A percentile compares a stretch with the other conserved stretches of the same genome.
These are phyloP conservation scores for Grallaria varia DNA, from an alignment of 2,113 vertebrate genomes.

Conservation along the genomic window DNA sequence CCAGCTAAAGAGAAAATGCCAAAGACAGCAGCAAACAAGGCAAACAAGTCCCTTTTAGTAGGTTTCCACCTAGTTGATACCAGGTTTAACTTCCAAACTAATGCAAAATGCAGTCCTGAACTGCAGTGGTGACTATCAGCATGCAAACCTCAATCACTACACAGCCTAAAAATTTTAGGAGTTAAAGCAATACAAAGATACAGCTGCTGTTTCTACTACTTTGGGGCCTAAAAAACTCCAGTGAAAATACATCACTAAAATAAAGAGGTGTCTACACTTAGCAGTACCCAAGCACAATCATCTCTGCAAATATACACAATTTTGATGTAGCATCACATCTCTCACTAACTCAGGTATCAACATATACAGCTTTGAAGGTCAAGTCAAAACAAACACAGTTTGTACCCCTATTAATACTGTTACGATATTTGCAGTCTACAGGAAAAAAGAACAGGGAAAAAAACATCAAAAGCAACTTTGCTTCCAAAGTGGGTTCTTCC, in stretches of 20 bases:
- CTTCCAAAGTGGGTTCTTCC: background rate
- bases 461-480: background rate
- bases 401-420: background rate
- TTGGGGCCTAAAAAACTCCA: background rate
- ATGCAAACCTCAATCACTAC: background rate
- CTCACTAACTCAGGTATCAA: background rate
- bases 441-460: background rate
- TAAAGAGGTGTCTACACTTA: background rate
- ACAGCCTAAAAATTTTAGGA: background rate
- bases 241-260: background rate
- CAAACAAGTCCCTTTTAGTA: background rate
- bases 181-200: background rate
- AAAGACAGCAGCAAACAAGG: background rate
- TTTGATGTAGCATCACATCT: background rate
- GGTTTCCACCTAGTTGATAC: background rate
- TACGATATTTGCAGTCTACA: background rate
- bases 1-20: background rate
- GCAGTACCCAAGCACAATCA: background rate
- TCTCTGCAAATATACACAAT: background rate
- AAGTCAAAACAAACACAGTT: background rate
- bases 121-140: background rate
- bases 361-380: background rate
- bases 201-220: background rate
- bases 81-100: background rate
- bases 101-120: background rate